Base-by-base conservation (phyloP, 2,113 vertebrate genomes). In the Andinoacara biseriatus region DNA sequence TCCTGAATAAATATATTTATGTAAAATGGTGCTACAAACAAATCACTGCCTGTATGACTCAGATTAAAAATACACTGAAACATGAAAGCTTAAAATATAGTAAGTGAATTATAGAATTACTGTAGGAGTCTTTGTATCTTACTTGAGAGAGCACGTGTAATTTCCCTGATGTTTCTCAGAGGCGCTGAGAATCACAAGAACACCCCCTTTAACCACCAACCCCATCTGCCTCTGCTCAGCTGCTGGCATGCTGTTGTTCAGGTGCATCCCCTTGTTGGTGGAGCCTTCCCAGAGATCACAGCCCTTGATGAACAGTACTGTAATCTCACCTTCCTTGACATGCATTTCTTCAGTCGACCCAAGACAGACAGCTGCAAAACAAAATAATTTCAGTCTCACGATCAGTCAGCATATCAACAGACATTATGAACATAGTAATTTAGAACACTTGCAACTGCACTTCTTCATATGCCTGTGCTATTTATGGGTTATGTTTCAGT, bases 81-180 rank as follows among this genome's bases (percentile, higher is more conserved):
- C 43, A 67, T 67, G 22, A 0, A 26, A 26, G 40, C 24, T 67
- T 26, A 67, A 67, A 14, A 26, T 67, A 26, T 24, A 8, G 17
- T 17, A 67, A 67, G 22, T 67, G 43, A 67, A 40, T 67, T 43
- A 17, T 46, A 15, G 49, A 49, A 69, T 49, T 69, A 69, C 18
- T 14, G 17, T 52, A 15, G 0, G 7, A 31, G 29, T 81, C 33
- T 15, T 62, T 63, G 20, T 10, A 26, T 22, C 24, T 20, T 62
- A 94, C 94, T 92, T 58, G 15, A 10, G 6, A 80, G 80, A 26
- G 35, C 93, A 94, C 0, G 87, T 86, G 72, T 93, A 94, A 14
- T 80, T 90, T 13, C 94, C 92, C n/a, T 89, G 65, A 43, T 92
- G 87, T 5, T 82, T 52, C 15, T 20, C 10, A 78, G 92, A 86